Percentiles rank a stretch among this genome's conserved stretches.
Conservation (phyloP, 2,888 invertebrate species). For the Pammene aurita region DNA sequence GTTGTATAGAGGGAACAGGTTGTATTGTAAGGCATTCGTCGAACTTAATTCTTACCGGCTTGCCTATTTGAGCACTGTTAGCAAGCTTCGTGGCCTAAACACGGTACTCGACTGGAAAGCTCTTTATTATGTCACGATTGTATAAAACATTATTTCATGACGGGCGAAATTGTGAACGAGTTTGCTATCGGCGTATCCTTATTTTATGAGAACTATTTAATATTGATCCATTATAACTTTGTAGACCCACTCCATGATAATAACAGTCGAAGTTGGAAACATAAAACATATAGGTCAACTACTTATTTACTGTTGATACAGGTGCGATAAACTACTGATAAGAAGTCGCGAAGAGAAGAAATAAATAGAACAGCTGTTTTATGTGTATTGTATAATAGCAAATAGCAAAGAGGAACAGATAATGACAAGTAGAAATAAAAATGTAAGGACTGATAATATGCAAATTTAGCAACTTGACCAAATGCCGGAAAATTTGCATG, state of each 20-base stretch:
- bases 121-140: too few relatives aligned
- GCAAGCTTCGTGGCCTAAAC: too few relatives aligned
- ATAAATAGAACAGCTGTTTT: slow-evolving; percentile 14
- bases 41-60: too few relatives aligned
- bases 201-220: slow-evolving; percentile 13
- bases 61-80: too few relatives aligned
- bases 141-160: too few relatives aligned
- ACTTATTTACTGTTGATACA: slow-evolving; percentile 13
- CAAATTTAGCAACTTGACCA: slow-evolving; percentile 17
- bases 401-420: too few relatives aligned
- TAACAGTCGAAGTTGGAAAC: neutral
- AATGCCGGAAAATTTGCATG: slow-evolving; percentile 33
- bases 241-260: neutral
- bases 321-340: slow-evolving; percentile 1
- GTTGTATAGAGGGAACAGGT: too few relatives aligned
- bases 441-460: neutral
- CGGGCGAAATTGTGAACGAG: neutral
- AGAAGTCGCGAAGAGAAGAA: slow-evolving; percentile 4
- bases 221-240: slow-evolving; percentile 4
- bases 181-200: neutral
- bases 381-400: too few relatives aligned
- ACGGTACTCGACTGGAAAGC: too few relatives aligned
- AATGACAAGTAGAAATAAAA: too few relatives aligned
- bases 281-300: slow-evolving; percentile 5
- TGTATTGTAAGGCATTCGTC: too few relatives aligned